These are phyloP conservation scores for Helicoverpa assulta DNA, from an alignment of 2,888 invertebrate genomes.

Conservation along the genomic window DNA sequence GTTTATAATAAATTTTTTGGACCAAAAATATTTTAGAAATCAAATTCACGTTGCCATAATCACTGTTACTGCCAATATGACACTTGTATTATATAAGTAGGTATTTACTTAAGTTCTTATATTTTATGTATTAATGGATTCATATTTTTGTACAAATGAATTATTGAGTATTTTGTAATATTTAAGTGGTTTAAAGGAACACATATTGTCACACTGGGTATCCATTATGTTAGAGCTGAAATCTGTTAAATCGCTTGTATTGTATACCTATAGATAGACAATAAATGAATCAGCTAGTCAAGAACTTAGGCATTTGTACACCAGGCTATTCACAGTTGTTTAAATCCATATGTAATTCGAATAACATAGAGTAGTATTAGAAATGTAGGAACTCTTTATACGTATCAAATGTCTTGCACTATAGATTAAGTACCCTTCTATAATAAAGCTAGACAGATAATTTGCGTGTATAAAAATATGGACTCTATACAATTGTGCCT, in stretches of 20 bases:
- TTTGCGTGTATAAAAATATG: constrained; percentile 67
- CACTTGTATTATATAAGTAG: constrained; percentile 78
- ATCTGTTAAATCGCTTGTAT: constrained; percentile 62
- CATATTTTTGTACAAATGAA: constrained; percentile 82
- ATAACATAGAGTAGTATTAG: constrained; percentile 55
- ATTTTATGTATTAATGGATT: constrained; percentile 65
- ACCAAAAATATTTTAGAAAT: constrained; percentile 88
- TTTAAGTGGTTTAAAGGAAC: constrained; percentile 48
- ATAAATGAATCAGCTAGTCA: constrained; percentile 77
- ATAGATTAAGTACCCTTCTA: no score
- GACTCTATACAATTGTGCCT: constrained; percentile 64
- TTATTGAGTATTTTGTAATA: constrained; percentile 66
- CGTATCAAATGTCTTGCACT: no score
- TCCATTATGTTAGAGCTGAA: constrained; percentile 62
- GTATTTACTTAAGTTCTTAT: constrained; percentile 67
- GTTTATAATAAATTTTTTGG: constrained; percentile 83
- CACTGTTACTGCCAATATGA: constrained; percentile 88
- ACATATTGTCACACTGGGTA: constrained; percentile 59
- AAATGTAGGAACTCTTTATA: constrained; percentile 19
- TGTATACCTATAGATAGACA: constrained; percentile 62
- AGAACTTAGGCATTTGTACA: constrained; percentile 72
- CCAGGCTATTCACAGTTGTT: constrained; percentile 60
- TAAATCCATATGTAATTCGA: constrained; percentile 49
- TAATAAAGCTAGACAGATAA: constrained; percentile 26
- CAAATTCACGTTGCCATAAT: constrained; percentile 90